Base-by-base conservation (phyloP, 1,140 invertebrate species). In the Armadillidium nasatum region DNA sequence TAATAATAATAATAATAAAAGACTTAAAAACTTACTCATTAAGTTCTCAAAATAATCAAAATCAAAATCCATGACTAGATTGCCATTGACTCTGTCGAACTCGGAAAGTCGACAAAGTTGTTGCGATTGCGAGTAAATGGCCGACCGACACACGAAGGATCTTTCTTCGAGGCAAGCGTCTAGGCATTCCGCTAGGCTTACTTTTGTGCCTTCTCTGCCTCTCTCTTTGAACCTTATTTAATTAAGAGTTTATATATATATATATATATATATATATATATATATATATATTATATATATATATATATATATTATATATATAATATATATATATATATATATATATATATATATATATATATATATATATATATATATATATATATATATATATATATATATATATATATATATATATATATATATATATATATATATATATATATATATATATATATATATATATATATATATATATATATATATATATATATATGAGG, bases 31-130 rank as follows among this genome's bases (percentile, higher is more conserved):
- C 92, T 90, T 88, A 94, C 93, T 91, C 91, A 93, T 93, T 23
- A 94, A 87, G 86, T 93, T 94, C 85, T 95, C 93, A 83, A 94
- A 96, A 84, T 94, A 95, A 86, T 95, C 93, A 84, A 93, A 94
- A 84, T 94, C 92, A 0, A 92, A 91, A 84, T 95, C 93, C 82
- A 94, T 94, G 75, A 94, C 91, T 73, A 95, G 90, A 76, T 92
- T 87, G n/a, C 92, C 92, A 82, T 94, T 93, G 74, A 91, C 89
- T 84, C 93, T 92, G 85, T 93, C 94, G 84, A 91, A 94, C 82
- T 92, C 88, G 82, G 92, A 93, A 23, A 95, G 87, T 46, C 93
- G 88, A 83, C 94, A 96, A 43, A 90, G 92, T 76, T 91, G 88
- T 82, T 90, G 92, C 44, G 92, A 87, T 82, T 94, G 93, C 74